phyloP scores from a whole-genome alignment of 2,888 invertebrate species.

The Trissolcus japonicus region DNA sequence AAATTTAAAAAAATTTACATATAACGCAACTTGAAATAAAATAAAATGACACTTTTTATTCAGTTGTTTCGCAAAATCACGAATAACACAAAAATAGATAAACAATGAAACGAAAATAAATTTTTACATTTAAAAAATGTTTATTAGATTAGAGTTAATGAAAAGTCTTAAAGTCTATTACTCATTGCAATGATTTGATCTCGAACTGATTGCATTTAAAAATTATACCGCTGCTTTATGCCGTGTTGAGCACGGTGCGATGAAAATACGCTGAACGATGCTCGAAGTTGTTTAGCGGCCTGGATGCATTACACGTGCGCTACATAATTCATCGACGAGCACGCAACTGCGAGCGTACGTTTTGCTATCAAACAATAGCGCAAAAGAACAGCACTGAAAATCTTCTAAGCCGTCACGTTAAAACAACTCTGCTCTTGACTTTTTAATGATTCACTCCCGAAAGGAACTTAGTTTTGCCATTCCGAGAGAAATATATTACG shows the following conservation, averaged over 20 bases:
- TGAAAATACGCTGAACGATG: constrained; percentile 44
- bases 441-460: constrained; percentile 1
- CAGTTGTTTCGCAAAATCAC: too few relatives aligned
- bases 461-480: too few relatives aligned
- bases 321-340: constrained; percentile 47
- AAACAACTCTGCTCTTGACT: constrained; percentile 6
- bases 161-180: too few relatives aligned
- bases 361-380: constrained; percentile 32
- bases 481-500: too few relatives aligned
- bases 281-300: constrained; percentile 37
- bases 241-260: constrained; percentile 4
- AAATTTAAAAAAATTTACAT: too few relatives aligned
- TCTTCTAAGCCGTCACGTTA: constrained; percentile 22
- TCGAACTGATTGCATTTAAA: constrained; percentile 6
- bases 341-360: constrained; percentile 14
- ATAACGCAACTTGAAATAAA: too few relatives aligned
- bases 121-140: too few relatives aligned
- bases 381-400: constrained; percentile 13
- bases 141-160: too few relatives aligned
- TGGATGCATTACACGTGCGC: constrained; percentile 44
- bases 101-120: too few relatives aligned
- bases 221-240: constrained; percentile 34
- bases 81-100: too few relatives aligned
- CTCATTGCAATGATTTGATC: too few relatives aligned
- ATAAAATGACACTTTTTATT: too few relatives aligned